A percentile compares a stretch with the other conserved stretches of the same genome.
Conservation (phyloP, 2,113 vertebrate genomes). For the Delphinapterus leucas region DNA sequence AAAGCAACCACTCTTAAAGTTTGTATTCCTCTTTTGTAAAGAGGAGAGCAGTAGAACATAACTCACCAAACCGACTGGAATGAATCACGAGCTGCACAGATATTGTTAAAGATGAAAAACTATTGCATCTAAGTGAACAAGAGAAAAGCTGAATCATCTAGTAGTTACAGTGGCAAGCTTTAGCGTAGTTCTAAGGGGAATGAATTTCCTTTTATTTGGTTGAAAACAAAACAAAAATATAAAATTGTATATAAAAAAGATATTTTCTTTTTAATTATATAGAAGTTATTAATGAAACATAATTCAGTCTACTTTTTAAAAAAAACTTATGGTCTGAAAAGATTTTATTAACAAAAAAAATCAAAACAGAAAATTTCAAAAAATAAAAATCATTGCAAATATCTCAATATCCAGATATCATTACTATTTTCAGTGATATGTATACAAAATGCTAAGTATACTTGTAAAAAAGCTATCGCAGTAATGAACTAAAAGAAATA, state of each 20-base stretch:
- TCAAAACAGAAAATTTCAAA: not conserved
- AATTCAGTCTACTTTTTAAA: not conserved
- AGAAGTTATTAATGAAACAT: conserved; percentile 28
- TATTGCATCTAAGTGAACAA: not conserved
- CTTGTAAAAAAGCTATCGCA: not conserved
- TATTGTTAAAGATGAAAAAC: conserved; percentile 50
- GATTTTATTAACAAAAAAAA: not conserved
- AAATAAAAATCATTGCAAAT: not conserved
- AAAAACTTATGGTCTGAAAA: not conserved
- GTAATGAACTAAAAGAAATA: not conserved
- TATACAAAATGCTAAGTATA: not conserved
- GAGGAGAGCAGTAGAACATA: not conserved
- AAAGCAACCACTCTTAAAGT: conserved; percentile 35
- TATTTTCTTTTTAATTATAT: conserved; percentile 13
- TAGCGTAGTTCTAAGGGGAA: not conserved
- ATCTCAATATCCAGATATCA: not conserved
- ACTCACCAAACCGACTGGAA: not conserved
- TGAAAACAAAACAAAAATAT: conserved; percentile 37
- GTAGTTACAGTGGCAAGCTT: not conserved
- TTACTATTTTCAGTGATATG: not conserved
- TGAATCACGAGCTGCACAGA: conserved; percentile 24
- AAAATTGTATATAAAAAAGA: not conserved
- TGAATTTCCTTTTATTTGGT: conserved; percentile 11
- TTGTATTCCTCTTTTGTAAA: conserved; percentile 34
- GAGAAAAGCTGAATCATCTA: not conserved